Evolutionary conservation across 2,888 invertebrate genomes (phyloP).

Genomic region (Rhabditoides inermis): DNA sequence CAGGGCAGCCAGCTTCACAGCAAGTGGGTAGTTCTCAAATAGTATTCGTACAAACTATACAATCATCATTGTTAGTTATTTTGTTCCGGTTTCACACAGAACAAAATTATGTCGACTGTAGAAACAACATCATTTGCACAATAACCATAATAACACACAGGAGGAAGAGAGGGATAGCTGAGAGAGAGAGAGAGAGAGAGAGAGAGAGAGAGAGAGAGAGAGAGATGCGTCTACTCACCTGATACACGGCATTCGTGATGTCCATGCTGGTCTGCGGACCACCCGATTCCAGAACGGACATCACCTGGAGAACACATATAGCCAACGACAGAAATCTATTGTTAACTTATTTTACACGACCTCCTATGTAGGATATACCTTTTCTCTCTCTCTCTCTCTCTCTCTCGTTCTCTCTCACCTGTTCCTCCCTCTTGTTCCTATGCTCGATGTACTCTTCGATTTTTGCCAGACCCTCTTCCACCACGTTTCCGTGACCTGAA

Average conservation of each 20-base stretch:
- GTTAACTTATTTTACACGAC: too few relatives aligned
- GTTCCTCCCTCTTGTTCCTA: slow-evolving; percentile 71
- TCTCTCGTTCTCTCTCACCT: slow-evolving; percentile 62
- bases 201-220: neutral
- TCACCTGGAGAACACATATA: neutral
- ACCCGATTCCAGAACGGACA: too few relatives aligned
- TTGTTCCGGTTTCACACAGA: too few relatives aligned
- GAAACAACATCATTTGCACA: too few relatives aligned
- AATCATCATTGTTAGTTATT: too few relatives aligned
- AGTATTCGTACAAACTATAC: neutral
- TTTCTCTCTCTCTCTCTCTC: slow-evolving; percentile 5
- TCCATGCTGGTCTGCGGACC: slow-evolving; percentile 16
- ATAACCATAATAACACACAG: too few relatives aligned
- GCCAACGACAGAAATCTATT: neutral
- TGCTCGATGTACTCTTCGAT: slow-evolving; percentile 79
- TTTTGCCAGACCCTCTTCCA: slow-evolving; percentile 63
- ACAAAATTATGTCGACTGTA: too few relatives aligned
- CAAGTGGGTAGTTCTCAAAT: slow-evolving; percentile 21
- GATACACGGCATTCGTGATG: slow-evolving; percentile 65
- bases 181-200: too few relatives aligned
- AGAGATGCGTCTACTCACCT: slow-evolving; percentile 57
- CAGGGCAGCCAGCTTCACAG: slow-evolving; percentile 70
- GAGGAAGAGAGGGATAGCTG: too few relatives aligned
- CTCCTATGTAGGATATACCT: too few relatives aligned
- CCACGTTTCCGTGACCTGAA: slow-evolving; percentile 54